phyloP scores from a whole-genome alignment of 2,797 vertebrate species.

The Helicolenus hilgendorfi region DNA sequence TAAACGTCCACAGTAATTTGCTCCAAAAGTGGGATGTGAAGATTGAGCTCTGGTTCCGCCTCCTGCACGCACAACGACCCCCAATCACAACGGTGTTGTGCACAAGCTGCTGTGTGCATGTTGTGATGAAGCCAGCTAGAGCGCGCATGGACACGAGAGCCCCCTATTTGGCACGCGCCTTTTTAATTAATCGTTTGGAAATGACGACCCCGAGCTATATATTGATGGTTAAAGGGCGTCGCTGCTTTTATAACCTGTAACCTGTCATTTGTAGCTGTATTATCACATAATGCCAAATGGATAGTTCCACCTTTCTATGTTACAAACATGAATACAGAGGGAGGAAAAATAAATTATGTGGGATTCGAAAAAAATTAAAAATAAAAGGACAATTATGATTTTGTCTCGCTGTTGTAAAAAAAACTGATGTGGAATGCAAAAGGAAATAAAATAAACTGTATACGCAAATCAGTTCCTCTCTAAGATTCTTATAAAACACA shows the following conservation, averaged over 20 bases:
- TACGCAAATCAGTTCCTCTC: slow-evolving; percentile 51
- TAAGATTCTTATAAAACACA: slow-evolving; percentile 66
- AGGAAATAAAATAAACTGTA: slow-evolving; percentile 46
- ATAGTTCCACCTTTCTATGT: slow-evolving; percentile 92
- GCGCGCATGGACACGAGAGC: slow-evolving; percentile 39
- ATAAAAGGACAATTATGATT: slow-evolving; percentile 76
- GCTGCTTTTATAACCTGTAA: neutral
- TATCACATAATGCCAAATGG: slow-evolving; percentile 89
- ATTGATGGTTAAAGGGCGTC: neutral
- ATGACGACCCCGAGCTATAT: neutral
- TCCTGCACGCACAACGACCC: slow-evolving; percentile 57
- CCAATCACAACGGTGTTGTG: neutral
- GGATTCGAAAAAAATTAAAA: slow-evolving; percentile 52
- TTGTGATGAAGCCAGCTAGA: no score
- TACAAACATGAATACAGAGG: slow-evolving; percentile 78
- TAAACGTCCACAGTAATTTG: slow-evolving; percentile 65
- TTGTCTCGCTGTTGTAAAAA: slow-evolving; percentile 76
- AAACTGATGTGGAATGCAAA: slow-evolving; percentile 89
- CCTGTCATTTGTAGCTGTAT: no score
- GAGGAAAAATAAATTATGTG: slow-evolving; percentile 92
- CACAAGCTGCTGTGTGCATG: no score
- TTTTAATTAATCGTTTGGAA: slow-evolving; percentile 15
- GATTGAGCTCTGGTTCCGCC: slow-evolving; percentile 79
- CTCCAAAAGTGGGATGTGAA: slow-evolving; percentile 77
- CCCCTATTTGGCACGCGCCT: slow-evolving; percentile 42